phyloP scores from a whole-genome alignment of 2,113 vertebrate species.

The Paradoxurus hermaphroditus region DNA sequence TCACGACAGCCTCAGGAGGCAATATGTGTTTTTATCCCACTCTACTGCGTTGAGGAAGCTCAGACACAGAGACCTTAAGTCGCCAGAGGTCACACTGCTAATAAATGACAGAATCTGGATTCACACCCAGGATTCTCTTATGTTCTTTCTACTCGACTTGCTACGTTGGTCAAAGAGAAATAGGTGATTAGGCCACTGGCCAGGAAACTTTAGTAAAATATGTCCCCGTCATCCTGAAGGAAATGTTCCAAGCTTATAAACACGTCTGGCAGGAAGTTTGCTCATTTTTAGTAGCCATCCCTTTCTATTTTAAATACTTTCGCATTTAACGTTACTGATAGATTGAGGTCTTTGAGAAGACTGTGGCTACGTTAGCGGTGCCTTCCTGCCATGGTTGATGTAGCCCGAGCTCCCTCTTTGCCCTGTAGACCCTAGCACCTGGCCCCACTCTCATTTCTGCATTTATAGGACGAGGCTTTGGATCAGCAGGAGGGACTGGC shows the following conservation, averaged over 20 bases:
- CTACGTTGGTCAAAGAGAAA: neutral
- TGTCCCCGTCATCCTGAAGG: neutral
- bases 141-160: neutral
- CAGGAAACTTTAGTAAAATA: conserved; percentile 1
- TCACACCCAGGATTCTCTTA: neutral
- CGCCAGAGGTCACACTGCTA: neutral
- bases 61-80: neutral
- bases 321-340: neutral
- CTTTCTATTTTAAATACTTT: neutral
- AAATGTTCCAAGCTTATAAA: neutral
- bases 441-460: neutral
- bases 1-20: neutral
- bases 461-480: neutral
- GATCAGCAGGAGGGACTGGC: neutral
- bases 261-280: neutral
- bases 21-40: neutral
- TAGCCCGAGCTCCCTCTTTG: neutral
- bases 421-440: neutral
- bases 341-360: neutral
- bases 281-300: neutral
- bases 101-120: neutral
- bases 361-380: neutral
- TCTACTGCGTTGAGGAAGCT: neutral
- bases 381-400: neutral
- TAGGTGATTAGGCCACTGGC: neutral